Base-by-base conservation (phyloP, 2,797 vertebrate genomes). In the Zalophus californianus region DNA sequence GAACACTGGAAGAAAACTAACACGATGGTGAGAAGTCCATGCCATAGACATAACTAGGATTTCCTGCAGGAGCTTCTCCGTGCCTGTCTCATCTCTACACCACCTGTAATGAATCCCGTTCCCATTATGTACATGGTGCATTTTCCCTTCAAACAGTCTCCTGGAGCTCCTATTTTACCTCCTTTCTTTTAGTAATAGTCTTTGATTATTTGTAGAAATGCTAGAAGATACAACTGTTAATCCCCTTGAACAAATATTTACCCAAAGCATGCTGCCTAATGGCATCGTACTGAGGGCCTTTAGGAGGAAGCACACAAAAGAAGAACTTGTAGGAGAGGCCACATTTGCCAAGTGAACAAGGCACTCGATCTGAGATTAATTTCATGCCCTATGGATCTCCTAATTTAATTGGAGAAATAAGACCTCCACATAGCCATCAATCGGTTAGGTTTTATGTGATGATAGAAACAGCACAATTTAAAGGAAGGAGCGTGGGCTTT, bases 181-280 rank as follows among this genome's bases (percentile, higher is more conserved):
- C 52, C 48, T 91, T 35, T 41, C 41, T 86, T 29, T 62, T 56
- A 58, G 52, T 87, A 83, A 75, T 44, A 91, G 82, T 77, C 32
- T 94, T 90, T 60, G 73, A 73, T 44, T 78, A 79, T 54, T 27
- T 77, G 38, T 27, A 62, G 68, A 94, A 96, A 92, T 95, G 97
- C 75, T 95, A 84, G 16, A 96, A 94, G 87, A 88, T 66, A 87
- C 0, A 70, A 77, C 56, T 78, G 68, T 93, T 56, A 32, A 91
- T 82, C 56, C 38, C 64, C n/a, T 90, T 72, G 44, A 94, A 94
- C 41, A 95, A 93, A 91, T 83, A 54, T 84, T 54, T 86, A 80
- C 87, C 68, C 72, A 79, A 13, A 44, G 70, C 90, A 90, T 80
- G 94, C 35, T 77, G 52, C 29, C 68, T 80, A 41, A 56, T 80